Base-by-base conservation (phyloP, 2,113 vertebrate genomes). In the Amphilophus citrinellus region DNA sequence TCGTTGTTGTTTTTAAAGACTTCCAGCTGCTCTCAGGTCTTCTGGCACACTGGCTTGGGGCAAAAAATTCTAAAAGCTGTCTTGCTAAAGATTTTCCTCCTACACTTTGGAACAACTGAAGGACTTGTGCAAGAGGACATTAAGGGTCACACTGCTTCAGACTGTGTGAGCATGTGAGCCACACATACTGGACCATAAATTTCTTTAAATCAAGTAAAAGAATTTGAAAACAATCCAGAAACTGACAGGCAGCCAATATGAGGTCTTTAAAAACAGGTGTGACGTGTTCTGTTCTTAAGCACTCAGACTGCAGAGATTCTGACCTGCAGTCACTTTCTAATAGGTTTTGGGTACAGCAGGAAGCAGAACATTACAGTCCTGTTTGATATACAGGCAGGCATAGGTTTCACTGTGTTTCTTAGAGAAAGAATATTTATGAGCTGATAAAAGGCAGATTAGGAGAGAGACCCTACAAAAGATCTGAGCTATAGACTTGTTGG, bases 1-100 rank as follows among this genome's bases (percentile, higher is more conserved):
- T 53, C 13, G 0, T 73, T 73, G 47, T 71, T 66, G 63, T 53
- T 73, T 73, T 56, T 56, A 73, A 73, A 73, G 15, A 53, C 44
- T 73, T 56, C 68, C 47, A 73, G 68, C 27, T 73, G 68, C 47
- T 73, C 47, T 73, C 44, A 53, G 68, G 30, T 53, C 47, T 47
- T 73, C 68, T 53, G 47, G 27, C 47, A 56, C 47, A 56, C 24
- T 73, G 47, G 47, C 66, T 73, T 73, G 66, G 47, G 66, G 66
- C 47, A 73, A 68, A 73, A 27, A 1, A 32, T 0, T 0, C 27
- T 73, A 73, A 53, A 73, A 73, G 66, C 66, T 73, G 10, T 73
- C 66, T 73, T 10, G 10, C 66, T 73, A 27, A 32, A 73, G 66
- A 18, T 73, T 73, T 73, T 73, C 20, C 17, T 73, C 13, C 68